Base-by-base conservation (phyloP, 2,888 invertebrate genomes). In the Mechanitis mazaeus region DNA sequence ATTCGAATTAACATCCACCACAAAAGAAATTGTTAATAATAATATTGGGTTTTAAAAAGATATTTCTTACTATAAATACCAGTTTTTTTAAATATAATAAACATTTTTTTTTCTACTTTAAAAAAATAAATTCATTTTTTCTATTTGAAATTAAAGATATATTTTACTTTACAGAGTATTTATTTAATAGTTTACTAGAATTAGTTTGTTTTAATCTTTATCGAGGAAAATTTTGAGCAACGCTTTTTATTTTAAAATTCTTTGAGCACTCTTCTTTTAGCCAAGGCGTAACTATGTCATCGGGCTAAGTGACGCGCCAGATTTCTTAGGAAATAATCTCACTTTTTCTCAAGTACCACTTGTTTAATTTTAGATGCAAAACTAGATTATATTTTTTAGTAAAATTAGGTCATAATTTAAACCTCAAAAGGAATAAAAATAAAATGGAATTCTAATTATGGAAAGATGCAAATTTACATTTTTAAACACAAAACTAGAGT, bases 261-360 rank as follows among this genome's bases (percentile, higher is more conserved):
- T 38, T 45, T 33, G 45, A 35, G 59, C 59, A 54, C 35, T 45
- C 42, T 33, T 45, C 58, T 54, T 11, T 33, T n/a, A 33, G 54
- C 45, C 45, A 33, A n/a, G 42, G 58, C 54, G 53, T 54, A 65
- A 65, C 63, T 60, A 56, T 65, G 65, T 65, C 63, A 65, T 65
- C 55, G 56, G 60, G 63, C 58, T 65, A 60, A 65, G 65, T 50
- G 56, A 63, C 55, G 58, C 59, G 59, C 58, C 11, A 42, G 45
- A 59, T 56, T 63, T 61, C 63, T 65, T 61, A 59, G 58, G 56
- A 56, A 63, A 59, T 61, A 65, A 61, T 65, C 59, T 61, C 59
- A 63, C 55, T 65, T 59, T 63, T 65, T 60, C 50, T 63, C 45
- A 56, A 63, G 65, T 46, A 59, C 57, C 61, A 63, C 63, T 57